phyloP scores from a whole-genome alignment of 2,888 invertebrate species.

The Volucella zonaria region DNA sequence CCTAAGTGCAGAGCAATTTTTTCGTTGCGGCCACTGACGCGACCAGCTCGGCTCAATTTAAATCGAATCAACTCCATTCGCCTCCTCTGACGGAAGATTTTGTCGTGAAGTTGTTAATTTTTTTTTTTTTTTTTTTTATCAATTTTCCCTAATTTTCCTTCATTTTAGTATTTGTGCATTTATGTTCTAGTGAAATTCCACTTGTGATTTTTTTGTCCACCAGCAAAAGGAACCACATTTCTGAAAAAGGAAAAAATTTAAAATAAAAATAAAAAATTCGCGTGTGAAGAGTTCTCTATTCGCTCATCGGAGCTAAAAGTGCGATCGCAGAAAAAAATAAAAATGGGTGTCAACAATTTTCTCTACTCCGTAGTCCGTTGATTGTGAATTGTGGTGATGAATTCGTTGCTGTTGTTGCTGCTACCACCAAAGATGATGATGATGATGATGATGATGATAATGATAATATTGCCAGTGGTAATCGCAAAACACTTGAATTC shows the following conservation, averaged over 20 bases:
- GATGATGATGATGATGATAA: constrained; percentile 47
- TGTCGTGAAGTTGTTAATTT: background rate
- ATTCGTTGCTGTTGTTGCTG: constrained; percentile 38
- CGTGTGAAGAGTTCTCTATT: constrained; percentile 15
- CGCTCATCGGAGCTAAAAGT: constrained; percentile 25
- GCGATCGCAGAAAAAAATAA: constrained; percentile 60
- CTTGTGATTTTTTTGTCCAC: constrained; percentile 6
- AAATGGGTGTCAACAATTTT: constrained; percentile 75
- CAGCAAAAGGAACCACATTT: constrained; percentile 13
- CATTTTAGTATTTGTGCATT: background rate
- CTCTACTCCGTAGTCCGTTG: constrained; percentile 70
- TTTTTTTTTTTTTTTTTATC: constrained; percentile 6
- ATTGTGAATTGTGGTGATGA: constrained; percentile 65
- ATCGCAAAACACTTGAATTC: constrained; percentile 35
- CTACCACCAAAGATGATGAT: no score
- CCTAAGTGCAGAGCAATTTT: constrained; percentile 62
- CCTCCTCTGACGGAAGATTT: background rate
- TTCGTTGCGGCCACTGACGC: constrained; percentile 42
- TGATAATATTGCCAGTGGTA: constrained; percentile 58
- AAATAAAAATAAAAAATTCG: background rate
- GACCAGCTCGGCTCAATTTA: constrained; percentile 1
- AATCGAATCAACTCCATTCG: no score
- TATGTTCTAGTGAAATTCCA: constrained; percentile 12
- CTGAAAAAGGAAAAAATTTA: background rate
- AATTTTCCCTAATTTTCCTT: background rate